Percentiles rank a stretch among this genome's conserved stretches.
Evolutionary conservation across 2,797 vertebrate genomes (phyloP).

Genomic region (Petrocephalus schoutedeni): DNA sequence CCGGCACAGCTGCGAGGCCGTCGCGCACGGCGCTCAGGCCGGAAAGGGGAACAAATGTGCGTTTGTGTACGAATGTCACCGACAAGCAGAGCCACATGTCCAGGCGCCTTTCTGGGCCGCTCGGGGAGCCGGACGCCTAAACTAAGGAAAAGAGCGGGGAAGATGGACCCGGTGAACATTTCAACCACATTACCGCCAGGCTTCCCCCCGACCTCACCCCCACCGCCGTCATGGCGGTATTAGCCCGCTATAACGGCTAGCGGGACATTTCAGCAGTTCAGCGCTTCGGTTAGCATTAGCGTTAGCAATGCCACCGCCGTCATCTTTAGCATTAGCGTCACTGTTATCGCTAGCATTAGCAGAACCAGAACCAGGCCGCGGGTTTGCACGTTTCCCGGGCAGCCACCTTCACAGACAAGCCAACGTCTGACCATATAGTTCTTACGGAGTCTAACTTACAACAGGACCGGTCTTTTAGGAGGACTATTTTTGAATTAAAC

Average conservation of each 20-base stretch:
- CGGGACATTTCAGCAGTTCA: background rate
- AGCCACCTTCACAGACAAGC: background rate
- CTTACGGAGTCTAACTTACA: background rate
- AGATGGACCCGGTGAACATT: background rate
- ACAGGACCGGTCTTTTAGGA: background rate
- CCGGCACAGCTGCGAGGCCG: background rate
- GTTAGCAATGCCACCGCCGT: background rate
- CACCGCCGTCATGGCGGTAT: background rate
- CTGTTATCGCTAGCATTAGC: background rate
- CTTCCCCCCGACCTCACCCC: background rate
- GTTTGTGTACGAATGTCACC: background rate
- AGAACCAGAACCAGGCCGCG: conserved; percentile 3
- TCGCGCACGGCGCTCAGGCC: background rate
- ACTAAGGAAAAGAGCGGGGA: background rate
- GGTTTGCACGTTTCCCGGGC: background rate
- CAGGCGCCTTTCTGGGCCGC: background rate
- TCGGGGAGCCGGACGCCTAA: background rate
- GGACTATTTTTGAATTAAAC: background rate
- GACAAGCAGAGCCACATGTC: background rate
- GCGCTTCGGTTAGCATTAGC: background rate
- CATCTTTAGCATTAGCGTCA: background rate
- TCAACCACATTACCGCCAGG: background rate
- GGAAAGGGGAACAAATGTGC: background rate
- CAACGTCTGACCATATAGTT: background rate
- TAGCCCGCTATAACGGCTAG: background rate